Percentiles rank a stretch among this genome's conserved stretches.
Conservation (phyloP, 2,888 invertebrate species). For the Brachypalpus laphriformis region DNA sequence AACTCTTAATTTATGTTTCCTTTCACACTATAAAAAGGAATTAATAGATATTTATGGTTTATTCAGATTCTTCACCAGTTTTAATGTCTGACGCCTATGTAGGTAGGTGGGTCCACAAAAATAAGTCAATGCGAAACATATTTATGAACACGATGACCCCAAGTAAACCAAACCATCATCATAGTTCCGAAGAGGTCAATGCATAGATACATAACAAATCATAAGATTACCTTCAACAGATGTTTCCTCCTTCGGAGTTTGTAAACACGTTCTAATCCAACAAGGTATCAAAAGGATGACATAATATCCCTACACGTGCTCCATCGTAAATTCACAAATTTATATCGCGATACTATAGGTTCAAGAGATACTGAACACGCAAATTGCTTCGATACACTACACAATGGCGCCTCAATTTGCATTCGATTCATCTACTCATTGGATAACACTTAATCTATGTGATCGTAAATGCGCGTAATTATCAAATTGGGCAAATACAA, state of each 20-base stretch:
- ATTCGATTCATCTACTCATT: conserved; percentile 30
- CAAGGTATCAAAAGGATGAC: conserved; percentile 38
- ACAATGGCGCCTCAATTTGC: conserved; percentile 19
- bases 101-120: too few species aligned
- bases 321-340: background rate
- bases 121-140: too few species aligned
- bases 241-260: conserved; percentile 35
- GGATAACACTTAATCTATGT: conserved; percentile 11
- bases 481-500: conserved; percentile 21
- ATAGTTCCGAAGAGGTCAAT: conserved; percentile 1
- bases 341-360: background rate
- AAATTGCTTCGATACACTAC: background rate
- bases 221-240: conserved; percentile 57
- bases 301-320: conserved; percentile 55
- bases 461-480: conserved; percentile 12
- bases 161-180: conserved; percentile 51
- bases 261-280: conserved; percentile 70
- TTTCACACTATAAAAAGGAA: background rate
- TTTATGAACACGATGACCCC: background rate
- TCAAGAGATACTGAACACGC: background rate
- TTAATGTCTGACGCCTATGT: too few species aligned
- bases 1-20: conserved; percentile 37
- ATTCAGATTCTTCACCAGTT: too few species aligned
- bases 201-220: conserved; percentile 10
- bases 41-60: background rate